Base-by-base conservation (phyloP, 2,888 invertebrate genomes). In the Auanema sp. region DNA sequence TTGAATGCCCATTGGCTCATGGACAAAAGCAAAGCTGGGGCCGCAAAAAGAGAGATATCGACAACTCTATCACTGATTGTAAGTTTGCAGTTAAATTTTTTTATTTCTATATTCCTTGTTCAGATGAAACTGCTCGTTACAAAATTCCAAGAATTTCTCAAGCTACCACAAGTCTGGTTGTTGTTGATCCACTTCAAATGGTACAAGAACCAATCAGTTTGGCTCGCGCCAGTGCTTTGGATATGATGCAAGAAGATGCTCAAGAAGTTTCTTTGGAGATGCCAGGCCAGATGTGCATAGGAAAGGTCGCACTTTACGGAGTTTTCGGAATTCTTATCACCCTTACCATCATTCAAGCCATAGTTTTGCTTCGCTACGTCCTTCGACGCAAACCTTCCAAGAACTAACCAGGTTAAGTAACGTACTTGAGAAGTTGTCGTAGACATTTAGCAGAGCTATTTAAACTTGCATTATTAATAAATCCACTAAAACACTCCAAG, bases 121-220 rank as follows among this genome's bases (percentile, higher is more conserved):
- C 76, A 83, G 83, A 78, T 70, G 82, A 80, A 64, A 83, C 83
- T 44, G 69, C 69, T 49, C 75, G 77, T 42, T 83, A 83, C 74
- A 70, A 74, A 65, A 72, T 83, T 24, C 83, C 83, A 49, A 72
- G 79, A 49, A 68, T 67, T 61, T 71, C 81, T 5, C 76, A 77
- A 43, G 76, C 83, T 44, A 81, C 80, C 57, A 80, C 81, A 40
- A 75, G 76, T 21, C 65, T 83, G 50, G 77, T 83, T 51, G 74
- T 83, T 61, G 69, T 83, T 53, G 83, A 83, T 65, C 83, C 83
- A 44, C 72, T 81, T 41, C 80, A 83, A 64, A 75, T 79, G 69
- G 68, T 74, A 66, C 63, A 69, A 50, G 81, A 81, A 69, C 79
- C 79, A 44, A 70, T 71, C 18, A 72, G 76, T 53, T 64, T 75